Evolutionary conservation across 2,888 invertebrate genomes (phyloP), one percentile per base, ranked within the genome.

Genomic region (Thelaira solivaga): DNA sequence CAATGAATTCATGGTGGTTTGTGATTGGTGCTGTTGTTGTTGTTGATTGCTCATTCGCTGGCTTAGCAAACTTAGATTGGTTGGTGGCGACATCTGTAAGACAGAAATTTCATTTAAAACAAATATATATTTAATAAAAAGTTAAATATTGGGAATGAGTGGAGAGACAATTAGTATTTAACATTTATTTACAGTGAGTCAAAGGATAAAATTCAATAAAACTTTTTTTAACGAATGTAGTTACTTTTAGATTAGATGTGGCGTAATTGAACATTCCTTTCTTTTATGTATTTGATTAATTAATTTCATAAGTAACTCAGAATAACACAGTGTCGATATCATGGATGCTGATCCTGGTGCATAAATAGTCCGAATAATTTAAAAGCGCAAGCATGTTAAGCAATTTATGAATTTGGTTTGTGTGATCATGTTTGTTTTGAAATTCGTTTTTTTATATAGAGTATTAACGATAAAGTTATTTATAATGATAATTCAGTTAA

Each of bases 41-140:
- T 71, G 82, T 75, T 67, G 83, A 76, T 81, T 75, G 74, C 47
- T 84, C 80, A 83, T 82, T 68, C 84, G 87, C 77, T 89, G 88
- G 69, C 83, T 86, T 79, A 86, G 64, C 83, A 86, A 81, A 82
- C 87, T 86, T 81, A 88, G 84, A 82, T 84, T 88, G 82, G 87
- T 83, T 69, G 89, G 90, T 86, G 92, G 92, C 86, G 93, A 92
- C 92, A 93, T 93, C 93, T 93, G 62, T 3, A 76, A 72, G 8
- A 31, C 8, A 34, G n/a, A 36, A 43, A 4, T 16, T 34, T 8
- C n/a, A n/a, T n/a, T n/a, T n/a, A n/a, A n/a, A 13, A 24, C 1
- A 31, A 57, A 36, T 39, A 45, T 41, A 41, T 7, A 47, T 47
- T 69, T 18, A 26, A 18, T 16, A 45, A 20, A n/a, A 29, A 47